phyloP scores from a whole-genome alignment of 2,888 invertebrate species.

The Ornithoptera alexandrae region DNA sequence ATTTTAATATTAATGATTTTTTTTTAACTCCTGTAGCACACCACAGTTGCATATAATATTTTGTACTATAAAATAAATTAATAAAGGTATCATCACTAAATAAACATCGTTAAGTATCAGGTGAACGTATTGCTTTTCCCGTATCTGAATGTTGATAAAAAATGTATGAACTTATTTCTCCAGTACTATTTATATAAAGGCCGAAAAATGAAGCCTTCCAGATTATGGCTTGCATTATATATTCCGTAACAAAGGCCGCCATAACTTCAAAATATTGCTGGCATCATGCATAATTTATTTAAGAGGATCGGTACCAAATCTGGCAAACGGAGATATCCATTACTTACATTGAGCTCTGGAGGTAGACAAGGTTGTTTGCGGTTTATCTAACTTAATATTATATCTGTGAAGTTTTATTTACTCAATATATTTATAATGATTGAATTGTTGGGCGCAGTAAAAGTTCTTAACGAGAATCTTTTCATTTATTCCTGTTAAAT shows the following conservation, averaged over 20 bases:
- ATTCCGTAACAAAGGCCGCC: conserved; percentile 23
- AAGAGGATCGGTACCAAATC: conserved; percentile 27
- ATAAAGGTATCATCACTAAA: not conserved
- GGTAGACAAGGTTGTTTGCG: conserved; percentile 23
- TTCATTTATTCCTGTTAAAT: too few species aligned
- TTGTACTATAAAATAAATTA: not conserved
- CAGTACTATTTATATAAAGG: not conserved
- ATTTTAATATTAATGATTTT: too few species aligned
- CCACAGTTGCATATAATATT: too few species aligned
- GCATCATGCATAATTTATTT: conserved; percentile 27
- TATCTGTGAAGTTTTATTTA: conserved; percentile 4
- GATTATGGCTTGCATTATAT: conserved; percentile 16
- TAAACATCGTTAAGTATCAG: not conserved
- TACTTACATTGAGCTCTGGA: conserved; percentile 23
- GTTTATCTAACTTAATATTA: conserved; percentile 12
- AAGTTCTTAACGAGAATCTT: not conserved
- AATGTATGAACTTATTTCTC: not conserved
- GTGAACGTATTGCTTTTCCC: not conserved
- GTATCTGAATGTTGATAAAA: not conserved
- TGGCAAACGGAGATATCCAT: conserved; percentile 28
- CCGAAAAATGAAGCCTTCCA: conserved; percentile 1
- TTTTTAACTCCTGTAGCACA: too few species aligned
- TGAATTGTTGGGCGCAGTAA: not conserved
- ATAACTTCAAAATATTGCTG: conserved; percentile 24
- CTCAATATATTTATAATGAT: not conserved